Percentiles rank a stretch among this genome's conserved stretches.
Evolutionary conservation across 2,888 invertebrate genomes (phyloP).

Genomic region (Dynastes maya): DNA sequence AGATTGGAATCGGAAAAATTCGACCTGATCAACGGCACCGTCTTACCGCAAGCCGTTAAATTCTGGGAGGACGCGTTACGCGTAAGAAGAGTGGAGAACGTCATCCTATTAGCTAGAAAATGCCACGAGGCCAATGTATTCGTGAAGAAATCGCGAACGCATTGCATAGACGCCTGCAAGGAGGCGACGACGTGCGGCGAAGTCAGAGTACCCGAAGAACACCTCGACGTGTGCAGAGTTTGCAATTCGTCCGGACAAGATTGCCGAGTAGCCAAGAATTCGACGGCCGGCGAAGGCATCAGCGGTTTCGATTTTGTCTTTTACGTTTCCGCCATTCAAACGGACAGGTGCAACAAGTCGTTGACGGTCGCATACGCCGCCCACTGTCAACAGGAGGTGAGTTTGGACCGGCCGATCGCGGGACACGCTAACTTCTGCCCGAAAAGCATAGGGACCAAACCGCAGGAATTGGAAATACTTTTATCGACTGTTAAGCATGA

Average conservation of each 20-base stretch:
- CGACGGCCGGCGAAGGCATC: constrained; percentile 79
- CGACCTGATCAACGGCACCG: constrained; percentile 80
- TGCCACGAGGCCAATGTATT: constrained; percentile 92
- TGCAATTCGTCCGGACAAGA: constrained; percentile 91
- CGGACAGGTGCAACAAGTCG: constrained; percentile 87
- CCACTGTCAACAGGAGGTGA: constrained; percentile 97
- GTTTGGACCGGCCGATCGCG: constrained; percentile 95
- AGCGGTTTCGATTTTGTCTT: constrained; percentile 94
- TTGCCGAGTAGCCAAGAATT: constrained; percentile 77
- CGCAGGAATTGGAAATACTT: constrained; percentile 91
- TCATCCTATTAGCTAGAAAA: constrained; percentile 91
- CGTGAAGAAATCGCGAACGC: constrained; percentile 86
- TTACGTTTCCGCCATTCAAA: constrained; percentile 96
- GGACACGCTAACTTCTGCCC: constrained; percentile 99
- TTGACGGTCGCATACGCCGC: constrained; percentile 97
- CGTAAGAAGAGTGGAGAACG: constrained; percentile 89
- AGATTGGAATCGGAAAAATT: constrained; percentile 73
- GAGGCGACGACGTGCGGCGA: constrained; percentile 95
- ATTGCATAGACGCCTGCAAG: constrained; percentile 90
- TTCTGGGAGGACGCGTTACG: constrained; percentile 95
- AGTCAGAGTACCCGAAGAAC: constrained; percentile 92
- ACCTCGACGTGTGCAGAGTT: constrained; percentile 93
- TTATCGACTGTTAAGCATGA: constrained; percentile 98
- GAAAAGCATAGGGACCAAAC: constrained; percentile 91
- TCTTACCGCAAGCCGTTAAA: constrained; percentile 91